Evolutionary conservation across 2,113 vertebrate genomes (phyloP).

Genomic region (Pachycephala philippinensis): DNA sequence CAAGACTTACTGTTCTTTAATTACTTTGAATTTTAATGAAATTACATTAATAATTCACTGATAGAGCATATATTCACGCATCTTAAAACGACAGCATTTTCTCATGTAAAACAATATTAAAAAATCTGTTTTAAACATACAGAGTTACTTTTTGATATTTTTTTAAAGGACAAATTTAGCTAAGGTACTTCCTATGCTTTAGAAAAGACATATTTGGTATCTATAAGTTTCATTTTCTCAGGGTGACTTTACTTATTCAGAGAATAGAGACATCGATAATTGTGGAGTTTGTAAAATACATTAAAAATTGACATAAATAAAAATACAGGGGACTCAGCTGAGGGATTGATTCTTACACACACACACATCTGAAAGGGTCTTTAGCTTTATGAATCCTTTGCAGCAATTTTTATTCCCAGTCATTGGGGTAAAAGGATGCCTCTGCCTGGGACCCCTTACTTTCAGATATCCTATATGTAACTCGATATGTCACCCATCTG

Average conservation of each 20-base stretch:
- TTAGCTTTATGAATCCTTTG: neutral
- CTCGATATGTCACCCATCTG: neutral
- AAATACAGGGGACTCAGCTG: neutral
- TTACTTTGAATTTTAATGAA: neutral
- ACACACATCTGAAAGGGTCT: neutral
- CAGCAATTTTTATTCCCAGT: neutral
- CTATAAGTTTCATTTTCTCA: neutral
- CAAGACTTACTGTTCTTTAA: neutral
- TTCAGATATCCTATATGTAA: neutral
- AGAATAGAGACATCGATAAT: neutral
- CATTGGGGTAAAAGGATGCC: neutral
- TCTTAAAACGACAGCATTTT: neutral
- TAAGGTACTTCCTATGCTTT: neutral
- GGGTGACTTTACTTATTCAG: neutral
- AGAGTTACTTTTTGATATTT: neutral
- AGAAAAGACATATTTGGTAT: neutral
- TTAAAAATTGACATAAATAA: neutral
- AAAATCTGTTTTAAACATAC: neutral
- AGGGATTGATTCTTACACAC: neutral
- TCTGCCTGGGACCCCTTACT: neutral
- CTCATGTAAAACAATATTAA: neutral
- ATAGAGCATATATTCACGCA: neutral
- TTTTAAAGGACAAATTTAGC: neutral
- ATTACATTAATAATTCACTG: neutral
- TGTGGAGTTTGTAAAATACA: neutral